phyloP scores from a whole-genome alignment of 2,113 vertebrate genomes.

The Plectropomus leopardus region DNA sequence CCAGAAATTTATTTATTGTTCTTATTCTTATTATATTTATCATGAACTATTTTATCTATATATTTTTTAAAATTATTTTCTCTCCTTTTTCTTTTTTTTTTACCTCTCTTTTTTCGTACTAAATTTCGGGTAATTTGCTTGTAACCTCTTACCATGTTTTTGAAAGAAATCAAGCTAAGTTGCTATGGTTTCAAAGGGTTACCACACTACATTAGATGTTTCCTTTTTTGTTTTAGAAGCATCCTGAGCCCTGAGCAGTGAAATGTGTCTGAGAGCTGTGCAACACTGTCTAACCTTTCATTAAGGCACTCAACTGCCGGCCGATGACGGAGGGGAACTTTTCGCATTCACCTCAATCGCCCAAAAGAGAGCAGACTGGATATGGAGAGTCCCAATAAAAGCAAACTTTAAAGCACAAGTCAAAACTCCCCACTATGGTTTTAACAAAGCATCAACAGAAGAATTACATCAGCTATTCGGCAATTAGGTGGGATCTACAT shows the following conservation, averaged over 20 bases:
- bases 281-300: neutral
- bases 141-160: no score
- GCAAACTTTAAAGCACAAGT: neutral
- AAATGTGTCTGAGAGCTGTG: slow-evolving; percentile 1
- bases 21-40: no score
- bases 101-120: no score
- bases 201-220: neutral
- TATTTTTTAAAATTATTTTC: no score
- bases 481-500: neutral
- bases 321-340: neutral
- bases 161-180: no score
- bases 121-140: no score
- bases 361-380: slow-evolving; percentile 15
- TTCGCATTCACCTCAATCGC: slow-evolving; percentile 14
- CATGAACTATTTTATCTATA: no score
- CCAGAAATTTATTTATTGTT: no score
- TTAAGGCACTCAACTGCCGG: neutral
- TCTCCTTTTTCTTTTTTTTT: no score
- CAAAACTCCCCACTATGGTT: slow-evolving; percentile 8
- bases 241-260: neutral
- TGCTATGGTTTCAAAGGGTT: no score
- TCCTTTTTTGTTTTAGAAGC: slow-evolving; percentile 5
- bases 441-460: neutral
- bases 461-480: neutral
- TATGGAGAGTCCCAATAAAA: neutral